These are phyloP conservation scores for Cheilosia pagana DNA, from an alignment of 2,888 invertebrate genomes.

Conservation along the genomic window DNA sequence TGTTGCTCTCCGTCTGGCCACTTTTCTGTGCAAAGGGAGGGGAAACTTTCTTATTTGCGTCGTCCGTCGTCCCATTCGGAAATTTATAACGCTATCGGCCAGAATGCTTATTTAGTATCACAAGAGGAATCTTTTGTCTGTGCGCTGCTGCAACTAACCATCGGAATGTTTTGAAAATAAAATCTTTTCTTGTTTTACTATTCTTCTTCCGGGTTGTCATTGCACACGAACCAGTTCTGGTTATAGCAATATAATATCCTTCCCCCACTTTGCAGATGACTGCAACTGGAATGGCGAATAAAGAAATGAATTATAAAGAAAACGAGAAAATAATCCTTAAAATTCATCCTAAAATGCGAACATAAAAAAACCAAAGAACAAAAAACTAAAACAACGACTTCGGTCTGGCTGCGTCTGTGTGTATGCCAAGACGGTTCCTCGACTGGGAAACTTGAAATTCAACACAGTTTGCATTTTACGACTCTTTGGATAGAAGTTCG, in stretches of 20 bases:
- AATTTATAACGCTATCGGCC: conserved; percentile 59
- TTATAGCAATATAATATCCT: conserved; percentile 17
- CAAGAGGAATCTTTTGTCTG: conserved; percentile 42
- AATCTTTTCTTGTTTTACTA: conserved; percentile 4
- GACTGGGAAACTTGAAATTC: conserved; percentile 62
- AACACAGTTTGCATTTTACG: conserved; percentile 73
- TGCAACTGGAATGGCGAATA: conserved; percentile 49
- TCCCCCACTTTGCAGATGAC: conserved; percentile 2
- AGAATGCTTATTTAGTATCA: conserved; percentile 64
- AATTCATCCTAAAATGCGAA: conserved; percentile 41
- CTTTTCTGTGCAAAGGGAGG: not conserved
- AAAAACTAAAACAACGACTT: conserved; percentile 10
- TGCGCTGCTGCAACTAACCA: conserved; percentile 35
- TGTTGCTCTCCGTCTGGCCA: conserved; percentile 3
- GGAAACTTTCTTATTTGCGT: conserved; percentile 37
- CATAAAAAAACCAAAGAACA: conserved; percentile 1
- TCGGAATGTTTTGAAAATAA: conserved; percentile 49
- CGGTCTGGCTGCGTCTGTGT: conserved; percentile 11
- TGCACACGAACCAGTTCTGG: conserved; percentile 21
- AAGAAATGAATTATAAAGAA: conserved; percentile 63
- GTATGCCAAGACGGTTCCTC: conserved; percentile 15
- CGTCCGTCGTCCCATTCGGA: conserved; percentile 2
- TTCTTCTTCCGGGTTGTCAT: conserved; percentile 28
- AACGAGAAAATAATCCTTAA: conserved; percentile 66
- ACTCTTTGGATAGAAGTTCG: conserved; percentile 60